Evolutionary conservation across 2,113 vertebrate genomes (phyloP).

Genomic region (Dicentrarchus labrax): DNA sequence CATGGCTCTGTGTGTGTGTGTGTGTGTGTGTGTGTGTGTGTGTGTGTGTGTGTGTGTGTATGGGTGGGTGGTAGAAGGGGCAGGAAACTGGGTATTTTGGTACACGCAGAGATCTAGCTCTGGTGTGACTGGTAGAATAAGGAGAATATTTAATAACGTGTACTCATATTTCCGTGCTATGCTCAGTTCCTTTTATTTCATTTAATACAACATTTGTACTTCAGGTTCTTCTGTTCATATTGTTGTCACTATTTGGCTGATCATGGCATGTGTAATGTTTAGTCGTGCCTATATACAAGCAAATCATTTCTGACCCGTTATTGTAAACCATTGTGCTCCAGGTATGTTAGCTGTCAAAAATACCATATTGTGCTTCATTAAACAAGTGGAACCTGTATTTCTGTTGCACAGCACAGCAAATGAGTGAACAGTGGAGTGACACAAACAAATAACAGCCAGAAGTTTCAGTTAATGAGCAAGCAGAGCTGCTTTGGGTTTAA

Average conservation of each 20-base stretch:
- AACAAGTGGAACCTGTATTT: slow-evolving; percentile 11
- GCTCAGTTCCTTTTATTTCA: not conserved
- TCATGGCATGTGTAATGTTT: not conserved
- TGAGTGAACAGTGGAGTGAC: slow-evolving; percentile 11
- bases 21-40: slow-evolving; percentile 19
- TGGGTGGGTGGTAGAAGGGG: slow-evolving; percentile 31
- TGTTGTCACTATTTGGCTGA: not conserved
- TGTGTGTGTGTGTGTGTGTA: slow-evolving; percentile 28
- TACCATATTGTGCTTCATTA: slow-evolving; percentile 36
- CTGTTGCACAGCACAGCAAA: slow-evolving; percentile 21
- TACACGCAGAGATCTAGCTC: not conserved
- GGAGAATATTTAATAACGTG: not conserved
- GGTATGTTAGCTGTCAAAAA: slow-evolving; percentile 19
- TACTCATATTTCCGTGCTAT: not conserved
- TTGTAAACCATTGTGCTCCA: not conserved
- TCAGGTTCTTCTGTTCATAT: not conserved
- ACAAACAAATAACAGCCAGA: slow-evolving; percentile 32
- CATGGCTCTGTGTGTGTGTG: slow-evolving; percentile 36
- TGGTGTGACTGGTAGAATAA: not conserved
- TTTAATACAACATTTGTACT: not conserved
- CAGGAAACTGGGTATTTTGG: slow-evolving; percentile 23
- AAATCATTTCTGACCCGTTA: not conserved
- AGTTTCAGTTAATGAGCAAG: slow-evolving; percentile 38
- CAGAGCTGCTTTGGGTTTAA: slow-evolving; percentile 1
- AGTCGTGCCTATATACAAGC: not conserved